These are phyloP conservation scores for Pachyrhynchus sulphureomaculatus DNA, from an alignment of 1,140 invertebrate genomes.

Conservation along the genomic window DNA sequence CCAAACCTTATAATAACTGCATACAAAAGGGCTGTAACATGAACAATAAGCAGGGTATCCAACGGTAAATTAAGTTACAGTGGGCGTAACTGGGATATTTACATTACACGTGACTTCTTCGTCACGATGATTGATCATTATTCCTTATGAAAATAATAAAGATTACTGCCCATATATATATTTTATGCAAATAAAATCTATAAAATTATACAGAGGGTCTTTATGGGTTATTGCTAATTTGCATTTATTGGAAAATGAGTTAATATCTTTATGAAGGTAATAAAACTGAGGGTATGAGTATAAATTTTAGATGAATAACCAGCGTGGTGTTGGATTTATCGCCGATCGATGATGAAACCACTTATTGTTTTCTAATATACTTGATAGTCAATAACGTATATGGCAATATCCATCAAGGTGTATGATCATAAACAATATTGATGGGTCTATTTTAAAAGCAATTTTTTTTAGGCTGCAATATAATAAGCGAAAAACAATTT, in stretches of 20 bases:
- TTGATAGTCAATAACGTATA: background rate
- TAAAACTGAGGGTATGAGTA: slow-evolving; percentile 15
- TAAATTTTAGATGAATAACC: slow-evolving; percentile 25
- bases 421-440: too few relatives aligned
- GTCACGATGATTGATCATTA: slow-evolving; percentile 35
- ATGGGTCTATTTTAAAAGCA: too few relatives aligned
- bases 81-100: slow-evolving; percentile 29
- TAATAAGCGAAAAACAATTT: too few relatives aligned
- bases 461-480: too few relatives aligned
- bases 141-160: slow-evolving; percentile 29
- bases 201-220: slow-evolving; percentile 29
- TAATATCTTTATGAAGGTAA: slow-evolving; percentile 29
- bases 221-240: slow-evolving; percentile 37
- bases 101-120: slow-evolving; percentile 30
- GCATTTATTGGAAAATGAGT: slow-evolving; percentile 37
- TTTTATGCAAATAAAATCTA: slow-evolving; percentile 30
- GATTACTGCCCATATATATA: slow-evolving; percentile 30
- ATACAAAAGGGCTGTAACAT: too few relatives aligned
- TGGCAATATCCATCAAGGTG: too few relatives aligned
- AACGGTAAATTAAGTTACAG: slow-evolving; percentile 21
- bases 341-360: slow-evolving; percentile 23
- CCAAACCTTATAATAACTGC: too few relatives aligned
- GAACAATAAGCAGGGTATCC: slow-evolving; percentile 14
- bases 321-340: slow-evolving; percentile 16
- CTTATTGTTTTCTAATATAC: slow-evolving; percentile 19